Conservation (phyloP, 35 echinoderm and acorn worm species). For the Ptychodera flava region DNA sequence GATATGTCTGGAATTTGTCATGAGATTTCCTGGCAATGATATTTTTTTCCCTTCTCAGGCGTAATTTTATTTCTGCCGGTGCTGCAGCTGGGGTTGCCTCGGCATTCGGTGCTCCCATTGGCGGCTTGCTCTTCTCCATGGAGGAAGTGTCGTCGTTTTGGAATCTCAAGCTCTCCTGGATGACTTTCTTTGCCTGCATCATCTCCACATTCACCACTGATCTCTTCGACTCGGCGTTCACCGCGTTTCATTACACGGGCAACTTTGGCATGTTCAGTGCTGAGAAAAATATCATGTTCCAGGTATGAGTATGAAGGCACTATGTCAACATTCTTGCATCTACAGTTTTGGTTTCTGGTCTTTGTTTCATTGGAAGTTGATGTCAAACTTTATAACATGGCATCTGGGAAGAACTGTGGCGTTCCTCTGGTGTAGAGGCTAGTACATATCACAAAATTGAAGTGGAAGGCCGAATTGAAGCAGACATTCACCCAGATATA, state of each 20-base stretch:
- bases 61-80: conserved; percentile 98
- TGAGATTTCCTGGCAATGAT: too few species aligned
- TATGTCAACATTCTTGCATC: too few species aligned
- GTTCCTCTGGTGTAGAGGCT: too few species aligned
- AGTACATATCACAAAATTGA: too few species aligned
- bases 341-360: too few species aligned
- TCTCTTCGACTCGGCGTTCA: conserved; percentile 98
- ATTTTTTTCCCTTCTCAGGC: conserved; percentile 30
- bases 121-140: conserved; percentile 94
- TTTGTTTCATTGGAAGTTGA: too few species aligned
- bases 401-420: too few species aligned
- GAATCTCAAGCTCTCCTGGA: conserved; percentile 96
- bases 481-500: too few species aligned
- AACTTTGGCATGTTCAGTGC: conserved; percentile 85
- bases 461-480: too few species aligned
- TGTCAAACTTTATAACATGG: too few species aligned
- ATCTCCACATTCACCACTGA: conserved; percentile 96
- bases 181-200: conserved; percentile 97
- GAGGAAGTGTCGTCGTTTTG: conserved; percentile 99
- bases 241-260: conserved; percentile 74
- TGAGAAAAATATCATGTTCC: conserved; percentile 94
- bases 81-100: conserved; percentile 93
- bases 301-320: conserved; percentile 34
- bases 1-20: neutral
- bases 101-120: conserved; percentile 97